Evolutionary conservation across 2,797 vertebrate species (phyloP).

Genomic region (Micrastur ruficollis): DNA sequence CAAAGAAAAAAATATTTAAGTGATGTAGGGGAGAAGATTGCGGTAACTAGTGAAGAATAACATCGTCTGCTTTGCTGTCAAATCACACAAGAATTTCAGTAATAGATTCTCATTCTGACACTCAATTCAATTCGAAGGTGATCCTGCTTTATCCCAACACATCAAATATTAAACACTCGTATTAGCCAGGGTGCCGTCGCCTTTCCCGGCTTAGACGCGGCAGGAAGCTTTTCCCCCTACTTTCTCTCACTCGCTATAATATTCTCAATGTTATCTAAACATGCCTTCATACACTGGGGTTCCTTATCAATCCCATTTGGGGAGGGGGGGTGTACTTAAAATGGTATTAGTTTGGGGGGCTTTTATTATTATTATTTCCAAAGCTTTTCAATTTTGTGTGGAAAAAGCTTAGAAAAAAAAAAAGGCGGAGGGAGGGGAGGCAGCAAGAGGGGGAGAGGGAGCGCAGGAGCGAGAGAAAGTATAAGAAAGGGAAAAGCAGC

Average conservation of each 20-base stretch:
- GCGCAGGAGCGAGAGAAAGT: conserved; percentile 64
- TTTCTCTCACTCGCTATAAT: conserved; percentile 80
- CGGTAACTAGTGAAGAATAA: conserved; percentile 91
- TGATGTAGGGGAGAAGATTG: conserved; percentile 88
- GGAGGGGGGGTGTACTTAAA: conserved; percentile 77
- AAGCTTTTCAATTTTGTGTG: conserved; percentile 85
- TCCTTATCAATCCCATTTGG: conserved; percentile 88
- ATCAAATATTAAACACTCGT: conserved; percentile 99
- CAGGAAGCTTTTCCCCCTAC: conserved; percentile 67
- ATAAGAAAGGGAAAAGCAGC: conserved; percentile 73
- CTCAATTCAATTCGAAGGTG: conserved; percentile 99
- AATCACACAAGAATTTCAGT: conserved; percentile 94
- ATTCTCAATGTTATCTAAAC: conserved; percentile 96
- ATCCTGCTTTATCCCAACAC: conserved; percentile 99
- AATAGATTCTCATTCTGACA: conserved; percentile 99
- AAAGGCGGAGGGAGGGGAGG: conserved; percentile 71
- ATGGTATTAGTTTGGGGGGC: conserved; percentile 73
- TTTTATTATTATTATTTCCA: conserved; percentile 78
- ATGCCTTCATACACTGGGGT: conserved; percentile 82
- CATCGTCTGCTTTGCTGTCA: conserved; percentile 90
- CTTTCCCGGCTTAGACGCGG: conserved; percentile 82
- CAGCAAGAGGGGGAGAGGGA: conserved; percentile 47
- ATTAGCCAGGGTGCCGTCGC: conserved; percentile 89
- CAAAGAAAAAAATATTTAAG: conserved; percentile 96
- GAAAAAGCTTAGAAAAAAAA: conserved; percentile 71